Conservation (phyloP, 2,113 vertebrate species). For the Carassius auratus region DNA sequence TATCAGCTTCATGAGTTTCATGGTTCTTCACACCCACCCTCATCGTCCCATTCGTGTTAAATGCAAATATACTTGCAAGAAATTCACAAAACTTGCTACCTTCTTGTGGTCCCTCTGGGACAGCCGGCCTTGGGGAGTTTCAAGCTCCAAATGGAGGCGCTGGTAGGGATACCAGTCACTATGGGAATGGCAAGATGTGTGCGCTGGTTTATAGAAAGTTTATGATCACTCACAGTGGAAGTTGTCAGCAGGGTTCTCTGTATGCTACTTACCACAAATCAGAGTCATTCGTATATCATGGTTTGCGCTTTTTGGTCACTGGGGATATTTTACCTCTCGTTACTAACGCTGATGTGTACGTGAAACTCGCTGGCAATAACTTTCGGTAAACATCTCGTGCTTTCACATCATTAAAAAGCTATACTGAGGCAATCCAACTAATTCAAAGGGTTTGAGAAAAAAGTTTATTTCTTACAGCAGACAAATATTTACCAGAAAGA, state of each 20-base stretch:
- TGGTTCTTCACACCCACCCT: slow-evolving; percentile 23
- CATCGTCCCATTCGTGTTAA: neutral
- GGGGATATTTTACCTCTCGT: neutral
- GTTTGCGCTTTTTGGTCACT: neutral
- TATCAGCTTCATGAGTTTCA: slow-evolving; percentile 45
- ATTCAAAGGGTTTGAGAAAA: slow-evolving; percentile 6
- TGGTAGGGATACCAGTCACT: slow-evolving; percentile 50
- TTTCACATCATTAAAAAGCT: slow-evolving; percentile 4
- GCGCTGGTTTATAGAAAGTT: slow-evolving; percentile 29
- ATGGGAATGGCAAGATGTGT: slow-evolving; percentile 50
- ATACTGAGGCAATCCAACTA: neutral
- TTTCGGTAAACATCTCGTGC: neutral
- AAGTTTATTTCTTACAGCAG: neutral
- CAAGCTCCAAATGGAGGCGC: slow-evolving; percentile 51
- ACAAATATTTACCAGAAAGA: slow-evolving; percentile 4
- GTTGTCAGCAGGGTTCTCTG: neutral
- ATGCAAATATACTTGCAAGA: slow-evolving; percentile 31
- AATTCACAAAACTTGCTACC: slow-evolving; percentile 45
- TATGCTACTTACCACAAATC: slow-evolving; percentile 21
- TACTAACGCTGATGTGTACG: slow-evolving; percentile 13
- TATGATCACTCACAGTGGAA: slow-evolving; percentile 47
- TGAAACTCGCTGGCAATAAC: slow-evolving; percentile 8
- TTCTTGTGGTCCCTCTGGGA: slow-evolving; percentile 52
- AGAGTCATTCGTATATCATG: neutral
- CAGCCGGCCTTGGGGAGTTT: slow-evolving; percentile 55